Evolutionary conservation across 2,888 invertebrate species (phyloP).

Genomic region (Nomada ruficornis): DNA sequence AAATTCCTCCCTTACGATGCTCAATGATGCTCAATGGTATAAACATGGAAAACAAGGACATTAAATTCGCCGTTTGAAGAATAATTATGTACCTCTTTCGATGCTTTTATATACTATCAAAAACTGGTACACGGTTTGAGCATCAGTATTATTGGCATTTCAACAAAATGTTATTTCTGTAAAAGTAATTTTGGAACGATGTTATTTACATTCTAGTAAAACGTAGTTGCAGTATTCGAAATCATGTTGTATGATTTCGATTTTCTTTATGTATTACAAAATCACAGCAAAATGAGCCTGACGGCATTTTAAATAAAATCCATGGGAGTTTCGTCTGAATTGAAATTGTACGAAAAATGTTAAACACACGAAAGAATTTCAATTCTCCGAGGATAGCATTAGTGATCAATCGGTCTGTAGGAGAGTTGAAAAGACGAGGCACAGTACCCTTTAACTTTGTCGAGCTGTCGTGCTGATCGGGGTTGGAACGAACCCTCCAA

Average conservation of each 20-base stretch:
- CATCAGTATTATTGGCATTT: not conserved
- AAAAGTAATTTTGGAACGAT: not conserved
- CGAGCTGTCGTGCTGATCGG: constrained; percentile 70
- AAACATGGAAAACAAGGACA: not conserved
- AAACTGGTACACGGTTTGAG: too few species aligned
- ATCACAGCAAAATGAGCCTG: not conserved
- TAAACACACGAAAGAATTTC: constrained; percentile 30
- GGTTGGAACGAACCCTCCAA: constrained; percentile 72
- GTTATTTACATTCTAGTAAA: not conserved
- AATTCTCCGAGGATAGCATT: constrained; percentile 51
- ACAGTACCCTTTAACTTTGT: constrained; percentile 68
- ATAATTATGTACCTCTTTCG: too few species aligned
- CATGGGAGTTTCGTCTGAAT: not conserved
- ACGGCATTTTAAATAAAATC: not conserved
- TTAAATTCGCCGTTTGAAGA: not conserved
- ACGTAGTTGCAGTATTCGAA: not conserved
- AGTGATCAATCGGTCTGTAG: constrained; percentile 37
- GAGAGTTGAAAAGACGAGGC: constrained; percentile 65
- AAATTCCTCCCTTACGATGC: not conserved
- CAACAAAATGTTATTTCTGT: not conserved
- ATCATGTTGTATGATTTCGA: not conserved
- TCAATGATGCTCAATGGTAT: not conserved
- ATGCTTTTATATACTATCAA: not conserved
- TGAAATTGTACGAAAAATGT: not conserved
- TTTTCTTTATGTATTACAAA: not conserved